Evolutionary conservation across 1,140 invertebrate genomes (phyloP).

Genomic region (Procambarus virginalis): DNA sequence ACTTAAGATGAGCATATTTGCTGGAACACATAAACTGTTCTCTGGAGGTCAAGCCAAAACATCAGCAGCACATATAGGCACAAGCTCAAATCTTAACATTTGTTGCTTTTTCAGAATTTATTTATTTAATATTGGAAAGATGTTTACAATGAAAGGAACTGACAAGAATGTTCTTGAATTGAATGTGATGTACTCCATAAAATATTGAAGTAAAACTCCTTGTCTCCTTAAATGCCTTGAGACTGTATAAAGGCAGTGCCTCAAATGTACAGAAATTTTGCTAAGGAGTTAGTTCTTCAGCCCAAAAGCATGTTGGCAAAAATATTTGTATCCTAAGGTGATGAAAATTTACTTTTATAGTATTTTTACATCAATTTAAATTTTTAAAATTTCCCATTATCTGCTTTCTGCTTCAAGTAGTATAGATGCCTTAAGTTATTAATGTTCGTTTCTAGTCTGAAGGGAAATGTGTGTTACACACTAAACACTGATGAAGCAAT

Average conservation of each 20-base stretch:
- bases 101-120: neutral
- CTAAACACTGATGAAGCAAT: neutral
- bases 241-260: neutral
- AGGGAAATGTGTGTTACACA: neutral
- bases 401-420: slow-evolving; percentile 50
- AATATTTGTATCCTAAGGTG: neutral
- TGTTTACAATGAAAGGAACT: too few relatives aligned
- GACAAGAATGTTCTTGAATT: neutral
- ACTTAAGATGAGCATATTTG: too few relatives aligned
- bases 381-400: slow-evolving; percentile 33
- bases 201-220: neutral
- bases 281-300: neutral
- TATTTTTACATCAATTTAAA: slow-evolving; percentile 4
- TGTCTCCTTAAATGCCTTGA: neutral
- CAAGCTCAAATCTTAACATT: slow-evolving; percentile 9
- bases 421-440: slow-evolving; percentile 43
- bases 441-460: slow-evolving; percentile 44
- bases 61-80: neutral
- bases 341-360: slow-evolving; percentile 24
- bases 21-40: too few relatives aligned
- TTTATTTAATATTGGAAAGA: neutral
- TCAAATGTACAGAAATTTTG: neutral
- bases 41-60: neutral
- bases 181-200: neutral
- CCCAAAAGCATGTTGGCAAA: neutral